phyloP scores from a whole-genome alignment of 2,797 vertebrate genomes.

The Hoplostethus mediterraneus region DNA sequence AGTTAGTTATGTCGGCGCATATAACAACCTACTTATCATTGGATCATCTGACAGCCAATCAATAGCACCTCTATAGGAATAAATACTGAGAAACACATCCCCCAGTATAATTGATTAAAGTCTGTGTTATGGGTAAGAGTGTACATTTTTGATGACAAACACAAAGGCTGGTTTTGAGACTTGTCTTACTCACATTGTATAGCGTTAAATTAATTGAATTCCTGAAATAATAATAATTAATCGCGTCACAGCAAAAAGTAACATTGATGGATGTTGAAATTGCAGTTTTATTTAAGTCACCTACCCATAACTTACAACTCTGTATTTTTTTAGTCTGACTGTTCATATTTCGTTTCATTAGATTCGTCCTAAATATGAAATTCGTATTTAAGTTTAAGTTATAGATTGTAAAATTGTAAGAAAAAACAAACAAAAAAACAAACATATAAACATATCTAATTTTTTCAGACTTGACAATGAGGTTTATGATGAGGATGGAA shows the following conservation, averaged over 20 bases:
- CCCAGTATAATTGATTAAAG: constrained; percentile 49
- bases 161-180: background rate
- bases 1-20: constrained; percentile 25
- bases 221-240: background rate
- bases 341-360: too few species aligned
- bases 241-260: background rate
- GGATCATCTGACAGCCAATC: constrained; percentile 55
- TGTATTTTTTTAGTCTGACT: too few species aligned
- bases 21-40: constrained; percentile 42
- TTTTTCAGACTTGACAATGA: constrained; percentile 86
- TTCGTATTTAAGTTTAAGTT: background rate
- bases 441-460: constrained; percentile 13
- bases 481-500: constrained; percentile 92
- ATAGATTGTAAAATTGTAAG: background rate
- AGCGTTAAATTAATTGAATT: background rate
- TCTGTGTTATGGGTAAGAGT: constrained; percentile 14
- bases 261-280: background rate
- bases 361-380: background rate
- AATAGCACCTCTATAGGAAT: constrained; percentile 40
- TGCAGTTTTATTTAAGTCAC: too few species aligned
- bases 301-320: too few species aligned
- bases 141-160: constrained; percentile 1
- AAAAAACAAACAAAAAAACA: too few species aligned
- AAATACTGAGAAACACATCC: constrained; percentile 43
- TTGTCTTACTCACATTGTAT: background rate